These are phyloP conservation scores for Paedocypris micromegethes DNA, from an alignment of 2,797 vertebrate genomes.

Conservation along the genomic window DNA sequence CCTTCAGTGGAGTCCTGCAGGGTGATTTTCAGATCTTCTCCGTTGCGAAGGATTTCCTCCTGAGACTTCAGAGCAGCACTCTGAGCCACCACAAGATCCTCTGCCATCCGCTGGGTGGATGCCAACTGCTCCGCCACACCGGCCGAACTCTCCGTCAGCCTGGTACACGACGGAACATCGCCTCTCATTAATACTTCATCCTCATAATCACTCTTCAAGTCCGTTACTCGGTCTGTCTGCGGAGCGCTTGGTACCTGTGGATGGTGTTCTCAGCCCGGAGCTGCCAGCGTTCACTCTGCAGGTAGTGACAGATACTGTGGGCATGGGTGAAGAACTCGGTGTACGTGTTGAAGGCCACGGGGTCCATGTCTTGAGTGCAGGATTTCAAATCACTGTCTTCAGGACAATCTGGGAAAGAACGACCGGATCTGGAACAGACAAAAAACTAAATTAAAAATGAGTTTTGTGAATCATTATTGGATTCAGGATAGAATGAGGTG, in stretches of 20 bases:
- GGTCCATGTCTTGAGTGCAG: conserved; percentile 73
- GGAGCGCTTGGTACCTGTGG: conserved; percentile 54
- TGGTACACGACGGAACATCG: conserved; percentile 41
- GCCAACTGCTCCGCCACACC: conserved; percentile 70
- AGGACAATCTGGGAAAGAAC: conserved; percentile 67
- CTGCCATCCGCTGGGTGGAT: conserved; percentile 65
- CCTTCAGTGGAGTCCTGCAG: conserved; percentile 70
- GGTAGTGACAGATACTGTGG: conserved; percentile 76
- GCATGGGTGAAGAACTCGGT: conserved; percentile 81
- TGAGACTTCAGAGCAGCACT: conserved; percentile 65
- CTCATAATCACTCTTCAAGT: conserved; percentile 6
- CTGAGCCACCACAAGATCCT: conserved; percentile 66
- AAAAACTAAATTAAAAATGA: neutral
- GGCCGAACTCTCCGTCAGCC: conserved; percentile 71
- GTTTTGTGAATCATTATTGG: too few relatives aligned
- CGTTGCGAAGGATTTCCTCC: conserved; percentile 67
- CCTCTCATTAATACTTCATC: conserved; percentile 13
- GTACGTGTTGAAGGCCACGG: conserved; percentile 72
- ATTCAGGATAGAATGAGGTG: too few relatives aligned
- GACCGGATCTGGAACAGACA: conserved; percentile 63
- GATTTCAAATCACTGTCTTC: conserved; percentile 63
- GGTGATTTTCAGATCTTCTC: conserved; percentile 66
- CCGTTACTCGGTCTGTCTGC: neutral
- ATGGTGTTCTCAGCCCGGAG: conserved; percentile 64
- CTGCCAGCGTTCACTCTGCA: conserved; percentile 76